Evolutionary conservation across 1,140 invertebrate species (phyloP).

Genomic region (Drosophila teissieri): DNA sequence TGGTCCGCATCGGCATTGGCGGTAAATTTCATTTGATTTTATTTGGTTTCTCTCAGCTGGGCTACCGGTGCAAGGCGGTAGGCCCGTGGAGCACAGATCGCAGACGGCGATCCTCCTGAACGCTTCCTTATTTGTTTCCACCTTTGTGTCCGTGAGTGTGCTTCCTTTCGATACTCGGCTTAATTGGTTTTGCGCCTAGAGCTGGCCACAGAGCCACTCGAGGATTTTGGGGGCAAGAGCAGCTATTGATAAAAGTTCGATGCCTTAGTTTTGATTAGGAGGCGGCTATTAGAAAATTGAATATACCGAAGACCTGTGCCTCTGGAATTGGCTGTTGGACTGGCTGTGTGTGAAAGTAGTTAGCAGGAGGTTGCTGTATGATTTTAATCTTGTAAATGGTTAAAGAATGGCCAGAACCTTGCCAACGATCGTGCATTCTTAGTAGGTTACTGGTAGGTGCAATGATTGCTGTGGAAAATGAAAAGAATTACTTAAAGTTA

Average conservation of each 20-base stretch:
- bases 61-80: slow-evolving; percentile 30
- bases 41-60: slow-evolving; percentile 55
- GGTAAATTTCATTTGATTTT: slow-evolving; percentile 82
- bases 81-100: slow-evolving; percentile 38
- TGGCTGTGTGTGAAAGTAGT: slow-evolving; percentile 56
- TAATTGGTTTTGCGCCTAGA: slow-evolving; percentile 80
- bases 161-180: slow-evolving; percentile 56
- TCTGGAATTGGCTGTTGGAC: slow-evolving; percentile 1
- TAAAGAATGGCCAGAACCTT: slow-evolving; percentile 24
- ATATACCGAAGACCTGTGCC: slow-evolving; percentile 17
- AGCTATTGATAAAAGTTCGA: slow-evolving; percentile 51
- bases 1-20: slow-evolving; percentile 31
- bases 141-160: slow-evolving; percentile 24
- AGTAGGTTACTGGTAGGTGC: slow-evolving; percentile 40
- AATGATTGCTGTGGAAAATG: slow-evolving; percentile 4
- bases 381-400: slow-evolving; percentile 46
- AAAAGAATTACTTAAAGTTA: too few species aligned
- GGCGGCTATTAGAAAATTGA: slow-evolving; percentile 82
- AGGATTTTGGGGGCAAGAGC: slow-evolving; percentile 18
- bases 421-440: slow-evolving; percentile 27
- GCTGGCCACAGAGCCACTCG: slow-evolving; percentile 29
- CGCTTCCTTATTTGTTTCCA: slow-evolving; percentile 75
- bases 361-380: slow-evolving; percentile 28
- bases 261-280: slow-evolving; percentile 79
- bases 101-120: slow-evolving; percentile 51